These are phyloP conservation scores for Solen grandis DNA, from an alignment of 1,140 invertebrate species.

Conservation along the genomic window DNA sequence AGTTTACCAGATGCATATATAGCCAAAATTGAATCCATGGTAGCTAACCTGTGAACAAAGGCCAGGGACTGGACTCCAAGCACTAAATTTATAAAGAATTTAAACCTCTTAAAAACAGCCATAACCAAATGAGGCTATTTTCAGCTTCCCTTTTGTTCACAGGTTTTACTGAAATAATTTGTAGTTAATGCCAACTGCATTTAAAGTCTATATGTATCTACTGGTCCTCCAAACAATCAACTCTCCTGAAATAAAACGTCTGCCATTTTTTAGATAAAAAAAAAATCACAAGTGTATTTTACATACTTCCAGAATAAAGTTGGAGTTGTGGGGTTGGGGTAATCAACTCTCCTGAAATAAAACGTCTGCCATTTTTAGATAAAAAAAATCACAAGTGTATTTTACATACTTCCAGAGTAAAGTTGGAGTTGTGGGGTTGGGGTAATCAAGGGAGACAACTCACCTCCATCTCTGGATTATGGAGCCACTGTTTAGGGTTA, in stretches of 20 bases:
- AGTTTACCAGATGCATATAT: too few species aligned
- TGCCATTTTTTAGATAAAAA: neutral
- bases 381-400: neutral
- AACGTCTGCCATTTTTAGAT: neutral
- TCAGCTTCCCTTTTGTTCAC: too few species aligned
- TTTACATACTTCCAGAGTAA: neutral
- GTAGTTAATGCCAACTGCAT: too few species aligned
- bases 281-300: neutral
- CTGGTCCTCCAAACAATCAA: too few species aligned
- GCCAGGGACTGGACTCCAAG: too few species aligned
- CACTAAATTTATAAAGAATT: too few species aligned
- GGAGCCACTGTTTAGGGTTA: slow-evolving; percentile 97
- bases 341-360: neutral
- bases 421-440: neutral
- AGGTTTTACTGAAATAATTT: too few species aligned
- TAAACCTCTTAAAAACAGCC: too few species aligned
- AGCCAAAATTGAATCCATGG: too few species aligned
- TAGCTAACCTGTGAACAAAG: too few species aligned
- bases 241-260: neutral
- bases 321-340: neutral
- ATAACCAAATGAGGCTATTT: too few species aligned
- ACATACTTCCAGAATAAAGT: neutral
- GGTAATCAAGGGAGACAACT: slow-evolving; percentile 22
- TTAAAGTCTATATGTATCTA: too few species aligned
- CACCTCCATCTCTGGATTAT: slow-evolving; percentile 93